Percentiles rank a stretch among this genome's conserved stretches.
Evolutionary conservation across 2,888 invertebrate species (phyloP).

Genomic region (Myopa tessellatipennis): DNA sequence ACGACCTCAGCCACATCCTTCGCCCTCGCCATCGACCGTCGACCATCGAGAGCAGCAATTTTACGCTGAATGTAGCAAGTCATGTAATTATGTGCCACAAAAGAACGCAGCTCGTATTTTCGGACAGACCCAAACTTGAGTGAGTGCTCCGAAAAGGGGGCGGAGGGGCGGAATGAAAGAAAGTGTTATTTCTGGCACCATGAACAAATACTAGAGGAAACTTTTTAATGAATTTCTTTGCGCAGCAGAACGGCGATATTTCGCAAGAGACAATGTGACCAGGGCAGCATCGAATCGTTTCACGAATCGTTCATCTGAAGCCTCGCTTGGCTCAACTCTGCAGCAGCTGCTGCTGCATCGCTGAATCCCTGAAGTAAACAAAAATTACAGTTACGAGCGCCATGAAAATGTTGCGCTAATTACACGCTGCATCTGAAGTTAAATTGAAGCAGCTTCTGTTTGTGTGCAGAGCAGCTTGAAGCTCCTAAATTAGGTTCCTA

Average conservation of each 20-base stretch:
- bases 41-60: conserved; percentile 30
- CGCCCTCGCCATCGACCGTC: background rate
- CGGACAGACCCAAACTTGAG: conserved; percentile 21
- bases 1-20: background rate
- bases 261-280: conserved; percentile 1
- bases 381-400: conserved; percentile 34
- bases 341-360: background rate
- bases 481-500: conserved; percentile 36
- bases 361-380: conserved; percentile 24
- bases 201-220: conserved; percentile 38
- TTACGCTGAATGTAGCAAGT: conserved; percentile 38
- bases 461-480: conserved; percentile 21
- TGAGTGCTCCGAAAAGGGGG: background rate
- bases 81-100: conserved; percentile 39
- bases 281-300: background rate
- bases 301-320: background rate
- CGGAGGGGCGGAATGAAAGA: background rate
- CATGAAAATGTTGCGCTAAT: conserved; percentile 46
- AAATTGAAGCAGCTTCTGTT: conserved; percentile 30
- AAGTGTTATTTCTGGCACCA: conserved; percentile 35
- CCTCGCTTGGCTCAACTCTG: background rate
- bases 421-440: conserved; percentile 43
- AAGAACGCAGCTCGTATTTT: conserved; percentile 35
- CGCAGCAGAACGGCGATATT: background rate
- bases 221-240: conserved; percentile 42